These are phyloP conservation scores for Empis stercorea DNA, from an alignment of 2,888 invertebrate species.

Conservation along the genomic window DNA sequence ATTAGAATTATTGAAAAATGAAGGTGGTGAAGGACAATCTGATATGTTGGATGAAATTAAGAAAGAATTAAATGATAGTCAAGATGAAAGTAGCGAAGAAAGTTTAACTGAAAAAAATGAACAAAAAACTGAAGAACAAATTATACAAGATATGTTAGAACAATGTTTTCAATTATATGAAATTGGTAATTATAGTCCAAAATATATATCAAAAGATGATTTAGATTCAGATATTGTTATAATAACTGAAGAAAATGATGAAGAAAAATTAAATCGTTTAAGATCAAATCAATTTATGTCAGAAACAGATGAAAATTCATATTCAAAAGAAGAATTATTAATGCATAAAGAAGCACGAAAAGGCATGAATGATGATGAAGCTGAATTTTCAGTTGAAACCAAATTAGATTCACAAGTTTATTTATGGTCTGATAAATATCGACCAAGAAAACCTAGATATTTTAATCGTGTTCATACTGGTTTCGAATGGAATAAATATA, in stretches of 20 bases:
- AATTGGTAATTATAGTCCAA: slow-evolving; percentile 76
- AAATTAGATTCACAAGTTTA: slow-evolving; percentile 67
- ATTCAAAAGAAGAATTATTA: slow-evolving; percentile 43
- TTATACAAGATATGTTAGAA: slow-evolving; percentile 12
- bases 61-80: slow-evolving; percentile 18
- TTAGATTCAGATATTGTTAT: slow-evolving; percentile 52
- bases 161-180: slow-evolving; percentile 57
- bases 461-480: slow-evolving; percentile 95
- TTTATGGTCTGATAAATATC: slow-evolving; percentile 92
- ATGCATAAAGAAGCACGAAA: slow-evolving; percentile 71
- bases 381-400: slow-evolving; percentile 82
- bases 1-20: slow-evolving; percentile 76
- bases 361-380: slow-evolving; percentile 78
- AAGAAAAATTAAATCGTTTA: slow-evolving; percentile 57
- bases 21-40: slow-evolving; percentile 46
- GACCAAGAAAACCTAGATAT: slow-evolving; percentile 93
- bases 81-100: neutral
- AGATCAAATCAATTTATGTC: slow-evolving; percentile 49
- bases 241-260: slow-evolving; percentile 62
- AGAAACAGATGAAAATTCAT: slow-evolving; percentile 43
- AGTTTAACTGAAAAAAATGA: neutral
- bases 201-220: slow-evolving; percentile 43
- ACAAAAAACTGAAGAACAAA: slow-evolving; percentile 7
- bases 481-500: slow-evolving; percentile 99
- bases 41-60: slow-evolving; percentile 7